Base-by-base conservation (phyloP, 2,888 invertebrate genomes). In the Dynastes grantii region DNA sequence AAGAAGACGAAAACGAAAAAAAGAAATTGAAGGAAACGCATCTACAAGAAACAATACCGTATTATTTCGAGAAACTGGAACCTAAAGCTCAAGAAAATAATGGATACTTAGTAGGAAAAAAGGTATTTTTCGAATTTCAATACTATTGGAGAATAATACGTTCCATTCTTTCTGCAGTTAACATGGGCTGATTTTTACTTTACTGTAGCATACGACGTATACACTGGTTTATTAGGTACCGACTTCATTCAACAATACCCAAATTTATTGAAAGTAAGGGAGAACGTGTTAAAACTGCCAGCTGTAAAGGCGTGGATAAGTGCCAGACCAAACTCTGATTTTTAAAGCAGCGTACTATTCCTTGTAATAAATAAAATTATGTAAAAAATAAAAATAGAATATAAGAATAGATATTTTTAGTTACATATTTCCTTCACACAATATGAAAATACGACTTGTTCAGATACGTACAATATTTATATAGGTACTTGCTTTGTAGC, bases 1-100 rank as follows among this genome's bases (percentile, higher is more conserved):
- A 93, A 83, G 76, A 85, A 0, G 90, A 93, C 80, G 90, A 88
- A 55, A 87, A 83, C 0, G 73, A 86, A 0, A 93, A 92, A 83
- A 90, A 90, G 45, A 86, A 87, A 76, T 91, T 90, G 77, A 89
- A 89, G 70, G 90, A 87, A 0, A 87, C 89, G 0, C 84, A 89
- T 9, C 88, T 90, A 58, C 88, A 90, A 37, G 91, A 91, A 83
- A 86, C 87, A 0, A 88, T 92, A 82, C 92, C 92, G 71, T 91
- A 88, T 84, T 91, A 90, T 83, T 85, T 92, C 87, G 89, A 90
- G 49, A 91, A 90, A 83, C 86, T 93, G 2, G 91, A 93, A 55
- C 88, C 89, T 4, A 89, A 92, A 45, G 89, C 92, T 9, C 90
- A 91, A 85, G 90, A 91, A 78, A 92, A 92, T 84, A 90, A 90